Conservation (phyloP, 2,797 vertebrate genomes). For the Amblyraja radiata region DNA sequence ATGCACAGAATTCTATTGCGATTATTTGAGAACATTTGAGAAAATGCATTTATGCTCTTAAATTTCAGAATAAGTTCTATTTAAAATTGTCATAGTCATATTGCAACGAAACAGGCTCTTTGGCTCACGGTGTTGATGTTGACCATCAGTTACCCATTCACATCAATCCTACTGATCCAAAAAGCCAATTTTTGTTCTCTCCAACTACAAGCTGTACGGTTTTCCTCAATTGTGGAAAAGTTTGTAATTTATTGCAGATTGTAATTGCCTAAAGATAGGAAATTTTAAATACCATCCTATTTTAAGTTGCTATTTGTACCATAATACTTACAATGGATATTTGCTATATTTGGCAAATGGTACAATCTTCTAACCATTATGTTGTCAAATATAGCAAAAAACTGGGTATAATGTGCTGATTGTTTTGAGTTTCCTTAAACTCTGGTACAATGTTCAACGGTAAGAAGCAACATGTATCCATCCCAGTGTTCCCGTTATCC, state of each 20-base stretch:
- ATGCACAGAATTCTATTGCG: no score
- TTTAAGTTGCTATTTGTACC: not conserved
- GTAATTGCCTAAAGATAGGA: no score
- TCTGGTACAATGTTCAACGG: no score
- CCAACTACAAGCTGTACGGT: no score
- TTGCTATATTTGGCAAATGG: not conserved
- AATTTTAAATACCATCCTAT: not conserved
- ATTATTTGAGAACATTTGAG: not conserved
- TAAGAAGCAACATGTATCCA: not conserved
- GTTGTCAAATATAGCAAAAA: not conserved
- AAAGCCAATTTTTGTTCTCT: no score
- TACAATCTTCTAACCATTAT: not conserved
- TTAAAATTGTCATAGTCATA: no score
- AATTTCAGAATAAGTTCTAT: not conserved
- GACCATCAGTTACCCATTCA: no score
- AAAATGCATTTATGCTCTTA: not conserved
- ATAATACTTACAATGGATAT: not conserved
- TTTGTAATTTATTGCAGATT: no score
- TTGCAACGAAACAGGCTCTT: no score
- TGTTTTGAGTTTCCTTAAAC: not conserved
- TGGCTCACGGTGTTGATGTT: no score
- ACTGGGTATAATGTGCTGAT: not conserved
- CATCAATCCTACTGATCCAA: no score
- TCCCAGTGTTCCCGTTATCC: not conserved
- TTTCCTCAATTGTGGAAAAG: no score